Base-by-base conservation (phyloP, 1,140 invertebrate species). In the Lepeophtheirus salmonis region DNA sequence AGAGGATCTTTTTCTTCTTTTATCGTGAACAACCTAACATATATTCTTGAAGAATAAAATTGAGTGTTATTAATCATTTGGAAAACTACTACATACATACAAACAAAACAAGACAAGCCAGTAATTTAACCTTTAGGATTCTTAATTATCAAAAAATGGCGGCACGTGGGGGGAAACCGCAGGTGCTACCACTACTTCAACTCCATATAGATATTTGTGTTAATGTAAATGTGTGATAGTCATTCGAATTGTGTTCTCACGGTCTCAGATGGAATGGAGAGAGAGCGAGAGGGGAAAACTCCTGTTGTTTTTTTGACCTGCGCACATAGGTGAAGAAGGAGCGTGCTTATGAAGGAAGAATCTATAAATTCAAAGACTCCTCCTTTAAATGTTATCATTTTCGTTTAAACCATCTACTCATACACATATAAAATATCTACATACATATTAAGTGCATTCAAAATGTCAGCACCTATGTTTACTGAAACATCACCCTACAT, bases 401-500 rank as follows among this genome's bases (percentile, higher is more conserved):
- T 41, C n/a, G 6, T 41, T 10, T 41, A 6, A 41, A 41, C 30
- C n/a, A n/a, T 41, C n/a, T n/a, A 41, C 30, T 41, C 13, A 13
- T 16, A 18, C 51, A 12, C 16, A 52, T 6, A n/a, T 6, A 10
- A 52, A 52, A 6, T 16, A 21, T 52, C 4, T 6, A 52, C 16
- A 6, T 10, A 12, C 4, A 12, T n/a, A n/a, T n/a, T n/a, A n/a
- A n/a, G n/a, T n/a, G n/a, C 21, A 6, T 52, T 13, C 51, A 16
- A n/a, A n/a, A n/a, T n/a, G n/a, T 16, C 21, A 52, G 51, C 21
- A 10, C 30, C 30, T n/a, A 41, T 41, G 30, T 41, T 10, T n/a
- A 10, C 30, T 54, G 18, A 54, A 24, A 23, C 13, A 14, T 30
- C 17, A 17, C 22, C 55, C n/a, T 83, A 83, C 51, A 83, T 86